Base-by-base conservation (phyloP, 37 sponge, comb jelly and placozoan species). In the Ianthella basta region DNA sequence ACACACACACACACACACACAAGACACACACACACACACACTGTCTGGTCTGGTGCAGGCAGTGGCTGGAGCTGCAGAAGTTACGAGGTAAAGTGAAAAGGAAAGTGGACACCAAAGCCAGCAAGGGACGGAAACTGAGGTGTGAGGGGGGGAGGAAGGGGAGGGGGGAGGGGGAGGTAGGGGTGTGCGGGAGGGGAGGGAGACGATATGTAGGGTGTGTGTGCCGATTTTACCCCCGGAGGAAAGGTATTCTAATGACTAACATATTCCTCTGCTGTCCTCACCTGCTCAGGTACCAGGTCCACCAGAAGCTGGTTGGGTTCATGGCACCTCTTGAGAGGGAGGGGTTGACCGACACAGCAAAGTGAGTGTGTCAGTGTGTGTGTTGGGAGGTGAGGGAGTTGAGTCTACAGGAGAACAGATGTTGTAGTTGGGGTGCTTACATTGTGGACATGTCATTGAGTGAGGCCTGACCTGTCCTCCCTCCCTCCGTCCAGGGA, bases 121-220 rank as follows among this genome's bases (percentile, higher is more conserved):
- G 97, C 91, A 97, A 97, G 59, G 97, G 95, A 4, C 74, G 97
- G 18, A 97, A 95, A 83, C 86, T 97, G 61, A 72, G 97, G 91
- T 96, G 40, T 8, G 73, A 4, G 40, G 32, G 37, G 8, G 14
- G 12, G 24, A 16, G 56, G 78, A 36, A 38, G 84, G 18, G 40
- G 29, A 44, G 44, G 74, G 36, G 84, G 39, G 77, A 33, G 67
- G 25, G n/a, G 34, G 34, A 4, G 74, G 25, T n/a, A n/a, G n/a
- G n/a, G n/a, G n/a, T n/a, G n/a, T n/a, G n/a, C n/a, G n/a, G n/a
- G n/a, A n/a, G n/a, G n/a, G n/a, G n/a, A n/a, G n/a, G n/a, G n/a
- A n/a, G n/a, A n/a, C n/a, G n/a, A n/a, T n/a, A n/a, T n/a, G n/a
- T n/a, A n/a, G n/a, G n/a, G n/a, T n/a, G n/a, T n/a, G n/a, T n/a